Conservation (phyloP, 2,797 vertebrate genomes). For the Neopelma chrysocephalum region DNA sequence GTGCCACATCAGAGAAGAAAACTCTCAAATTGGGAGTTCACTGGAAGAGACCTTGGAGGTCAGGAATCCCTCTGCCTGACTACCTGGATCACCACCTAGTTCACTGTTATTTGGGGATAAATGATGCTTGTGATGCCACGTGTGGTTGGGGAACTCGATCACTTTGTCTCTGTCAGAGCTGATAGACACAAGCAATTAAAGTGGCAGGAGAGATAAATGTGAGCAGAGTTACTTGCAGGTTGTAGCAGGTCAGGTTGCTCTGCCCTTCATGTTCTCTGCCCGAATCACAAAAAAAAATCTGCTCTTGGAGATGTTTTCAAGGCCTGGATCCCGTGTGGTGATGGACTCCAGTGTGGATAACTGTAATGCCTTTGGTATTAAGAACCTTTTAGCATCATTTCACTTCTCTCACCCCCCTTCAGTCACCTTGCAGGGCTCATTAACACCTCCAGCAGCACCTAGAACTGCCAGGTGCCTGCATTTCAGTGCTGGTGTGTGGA, state of each 20-base stretch:
- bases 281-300: background rate
- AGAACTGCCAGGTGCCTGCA: background rate
- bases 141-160: background rate
- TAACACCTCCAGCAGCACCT: background rate
- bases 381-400: background rate
- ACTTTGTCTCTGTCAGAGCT: background rate
- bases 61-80: background rate
- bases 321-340: background rate
- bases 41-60: background rate
- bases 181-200: background rate
- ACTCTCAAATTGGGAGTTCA: background rate
- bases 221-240: background rate
- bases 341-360: background rate
- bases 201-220: background rate
- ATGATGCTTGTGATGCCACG: background rate
- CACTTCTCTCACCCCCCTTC: background rate
- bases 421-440: background rate
- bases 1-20: background rate
- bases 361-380: background rate
- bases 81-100: background rate
- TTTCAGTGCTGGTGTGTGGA: rapidly evolving
- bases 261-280: background rate
- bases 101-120: background rate
- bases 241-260: background rate
- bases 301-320: background rate